phyloP scores from a whole-genome alignment of 2,113 vertebrate species.

The Cyanoderma ruficeps region DNA sequence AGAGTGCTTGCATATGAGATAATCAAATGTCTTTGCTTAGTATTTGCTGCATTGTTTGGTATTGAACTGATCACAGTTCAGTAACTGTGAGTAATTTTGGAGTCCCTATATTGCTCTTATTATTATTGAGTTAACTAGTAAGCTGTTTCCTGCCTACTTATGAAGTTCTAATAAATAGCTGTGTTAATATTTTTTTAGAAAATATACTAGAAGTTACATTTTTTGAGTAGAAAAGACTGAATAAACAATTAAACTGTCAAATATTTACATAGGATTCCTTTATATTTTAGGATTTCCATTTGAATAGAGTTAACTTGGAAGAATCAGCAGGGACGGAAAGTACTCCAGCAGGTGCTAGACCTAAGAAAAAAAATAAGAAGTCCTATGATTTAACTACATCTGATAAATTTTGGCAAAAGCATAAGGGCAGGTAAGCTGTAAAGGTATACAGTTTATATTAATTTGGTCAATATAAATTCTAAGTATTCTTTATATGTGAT shows the following conservation, averaged over 20 bases:
- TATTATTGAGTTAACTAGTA: not conserved
- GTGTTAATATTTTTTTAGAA: not conserved
- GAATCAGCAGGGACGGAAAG: constrained; percentile 84
- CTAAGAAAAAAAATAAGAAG: constrained; percentile 95
- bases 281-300: constrained; percentile 88
- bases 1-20: not conserved
- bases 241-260: not conserved
- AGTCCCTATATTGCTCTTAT: not conserved
- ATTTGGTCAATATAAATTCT: not conserved
- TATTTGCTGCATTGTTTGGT: not conserved
- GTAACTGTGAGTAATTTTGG: not conserved
- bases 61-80: not conserved
- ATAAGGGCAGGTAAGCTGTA: constrained; percentile 91
- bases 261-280: not conserved
- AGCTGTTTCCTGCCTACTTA: not conserved
- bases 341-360: constrained; percentile 90
- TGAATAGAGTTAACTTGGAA: constrained; percentile 93
- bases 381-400: constrained; percentile 92
- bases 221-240: not conserved
- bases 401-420: constrained; percentile 97
- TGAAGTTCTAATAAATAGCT: not conserved
- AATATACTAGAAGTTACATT: not conserved
- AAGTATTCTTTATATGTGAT: not conserved
- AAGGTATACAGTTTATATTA: not conserved
- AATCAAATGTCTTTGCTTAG: not conserved